phyloP scores from a whole-genome alignment of 2,888 invertebrate species.

The Noctua pronuba region DNA sequence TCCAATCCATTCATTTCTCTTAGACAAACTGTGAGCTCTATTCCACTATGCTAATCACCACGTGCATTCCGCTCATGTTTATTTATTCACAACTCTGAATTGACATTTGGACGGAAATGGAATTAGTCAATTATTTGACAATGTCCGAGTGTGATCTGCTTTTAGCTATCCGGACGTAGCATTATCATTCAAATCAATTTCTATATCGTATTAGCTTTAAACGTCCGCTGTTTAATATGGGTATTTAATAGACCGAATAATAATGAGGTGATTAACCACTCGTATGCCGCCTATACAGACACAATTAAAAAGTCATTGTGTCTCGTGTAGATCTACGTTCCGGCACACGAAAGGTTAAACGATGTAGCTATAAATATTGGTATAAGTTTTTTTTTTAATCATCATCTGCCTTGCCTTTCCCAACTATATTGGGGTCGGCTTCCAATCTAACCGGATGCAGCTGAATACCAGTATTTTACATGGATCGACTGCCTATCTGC shows the following conservation, averaged over 20 bases:
- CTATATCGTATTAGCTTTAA: conserved; percentile 4
- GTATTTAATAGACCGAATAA: neutral
- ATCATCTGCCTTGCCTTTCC: too few species aligned
- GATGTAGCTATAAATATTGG: neutral
- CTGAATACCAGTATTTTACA: too few species aligned
- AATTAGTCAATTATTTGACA: conserved; percentile 48
- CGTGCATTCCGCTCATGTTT: conserved; percentile 27
- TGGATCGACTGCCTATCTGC: too few species aligned
- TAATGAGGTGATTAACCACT: neutral
- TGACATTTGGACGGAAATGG: conserved; percentile 47
- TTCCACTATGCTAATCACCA: conserved; percentile 22
- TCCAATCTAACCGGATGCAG: too few species aligned
- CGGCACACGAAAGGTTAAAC: too few species aligned
- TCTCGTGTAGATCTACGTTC: too few species aligned
- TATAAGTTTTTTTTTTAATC: neutral
- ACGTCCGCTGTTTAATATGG: neutral
- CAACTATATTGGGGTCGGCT: too few species aligned
- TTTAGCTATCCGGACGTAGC: conserved; percentile 16
- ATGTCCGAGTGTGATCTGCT: conserved; percentile 36
- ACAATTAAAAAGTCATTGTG: too few species aligned
- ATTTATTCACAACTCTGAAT: conserved; percentile 46
- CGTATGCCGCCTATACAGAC: too few species aligned
- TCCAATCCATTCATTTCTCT: neutral
- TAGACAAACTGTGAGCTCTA: neutral
- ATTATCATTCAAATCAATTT: conserved; percentile 43